These are phyloP conservation scores for Melinopterus prodromus DNA, from an alignment of 2,888 invertebrate genomes.

Conservation along the genomic window DNA sequence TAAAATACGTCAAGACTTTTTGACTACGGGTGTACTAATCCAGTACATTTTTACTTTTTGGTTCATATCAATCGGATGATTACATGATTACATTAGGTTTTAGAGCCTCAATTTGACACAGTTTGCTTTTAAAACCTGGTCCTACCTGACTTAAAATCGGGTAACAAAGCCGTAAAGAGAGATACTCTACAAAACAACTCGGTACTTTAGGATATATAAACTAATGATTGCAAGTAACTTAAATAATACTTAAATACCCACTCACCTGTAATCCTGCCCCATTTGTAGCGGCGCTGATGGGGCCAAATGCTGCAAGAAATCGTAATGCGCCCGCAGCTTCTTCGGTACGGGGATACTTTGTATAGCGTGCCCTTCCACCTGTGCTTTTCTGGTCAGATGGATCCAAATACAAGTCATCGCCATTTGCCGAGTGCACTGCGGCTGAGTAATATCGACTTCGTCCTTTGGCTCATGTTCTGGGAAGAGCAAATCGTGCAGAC, in stretches of 20 bases:
- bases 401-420: slow-evolving; percentile 97
- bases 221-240: neutral
- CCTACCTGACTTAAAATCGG: no score
- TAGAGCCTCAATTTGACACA: no score
- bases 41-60: no score
- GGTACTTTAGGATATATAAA: no score
- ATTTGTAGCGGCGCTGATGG: slow-evolving; percentile 77
- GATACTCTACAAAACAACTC: no score
- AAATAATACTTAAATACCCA: neutral
- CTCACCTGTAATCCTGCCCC: slow-evolving; percentile 71
- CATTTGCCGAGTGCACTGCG: slow-evolving; percentile 89
- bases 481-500: slow-evolving; percentile 90
- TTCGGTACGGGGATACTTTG: slow-evolving; percentile 55
- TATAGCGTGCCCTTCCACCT: slow-evolving; percentile 78
- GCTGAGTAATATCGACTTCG: slow-evolving; percentile 87
- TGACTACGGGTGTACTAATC: no score
- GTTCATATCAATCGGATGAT: no score
- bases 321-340: slow-evolving; percentile 60
- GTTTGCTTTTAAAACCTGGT: no score
- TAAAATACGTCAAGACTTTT: no score
- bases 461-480: slow-evolving; percentile 91
- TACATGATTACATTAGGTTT: no score
- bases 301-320: slow-evolving; percentile 86
- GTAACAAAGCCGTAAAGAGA: no score
- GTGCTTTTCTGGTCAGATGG: slow-evolving; percentile 92